phyloP scores from a whole-genome alignment of 2,113 vertebrate genomes.

The Archilochus colubris region DNA sequence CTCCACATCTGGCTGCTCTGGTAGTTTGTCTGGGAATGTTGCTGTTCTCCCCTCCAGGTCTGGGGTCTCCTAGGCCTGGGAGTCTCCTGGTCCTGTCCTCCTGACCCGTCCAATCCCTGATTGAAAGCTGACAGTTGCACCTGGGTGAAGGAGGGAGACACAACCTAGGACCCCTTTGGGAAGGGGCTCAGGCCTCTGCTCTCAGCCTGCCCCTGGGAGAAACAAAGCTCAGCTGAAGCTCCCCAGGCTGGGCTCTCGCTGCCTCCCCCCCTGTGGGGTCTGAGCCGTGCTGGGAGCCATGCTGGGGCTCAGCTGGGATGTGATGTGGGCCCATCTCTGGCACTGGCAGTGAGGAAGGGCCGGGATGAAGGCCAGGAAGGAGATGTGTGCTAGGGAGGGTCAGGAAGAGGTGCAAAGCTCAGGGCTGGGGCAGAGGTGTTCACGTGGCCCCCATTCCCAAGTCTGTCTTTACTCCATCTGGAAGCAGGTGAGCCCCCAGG shows the following conservation, averaged over 20 bases:
- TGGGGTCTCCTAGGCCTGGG: rapidly evolving
- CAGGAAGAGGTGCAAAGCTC: background rate
- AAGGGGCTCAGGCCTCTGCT: background rate
- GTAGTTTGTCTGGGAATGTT: background rate
- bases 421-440: background rate
- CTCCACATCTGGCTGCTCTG: background rate
- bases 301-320: background rate
- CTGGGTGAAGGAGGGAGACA: background rate
- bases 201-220: background rate
- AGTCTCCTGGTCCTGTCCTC: background rate
- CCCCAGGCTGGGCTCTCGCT: rapidly evolving
- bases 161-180: background rate
- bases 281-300: rapidly evolving
- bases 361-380: background rate
- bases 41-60: background rate
- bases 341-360: rapidly evolving
- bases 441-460: background rate
- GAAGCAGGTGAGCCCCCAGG: background rate
- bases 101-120: background rate
- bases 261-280: background rate
- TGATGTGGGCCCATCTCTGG: background rate
- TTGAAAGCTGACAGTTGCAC: rapidly evolving
- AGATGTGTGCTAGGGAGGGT: background rate
- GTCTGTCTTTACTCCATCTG: background rate
- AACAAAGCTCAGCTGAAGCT: background rate